Conservation (phyloP, 2,797 vertebrate genomes). For the Argya squamiceps region DNA sequence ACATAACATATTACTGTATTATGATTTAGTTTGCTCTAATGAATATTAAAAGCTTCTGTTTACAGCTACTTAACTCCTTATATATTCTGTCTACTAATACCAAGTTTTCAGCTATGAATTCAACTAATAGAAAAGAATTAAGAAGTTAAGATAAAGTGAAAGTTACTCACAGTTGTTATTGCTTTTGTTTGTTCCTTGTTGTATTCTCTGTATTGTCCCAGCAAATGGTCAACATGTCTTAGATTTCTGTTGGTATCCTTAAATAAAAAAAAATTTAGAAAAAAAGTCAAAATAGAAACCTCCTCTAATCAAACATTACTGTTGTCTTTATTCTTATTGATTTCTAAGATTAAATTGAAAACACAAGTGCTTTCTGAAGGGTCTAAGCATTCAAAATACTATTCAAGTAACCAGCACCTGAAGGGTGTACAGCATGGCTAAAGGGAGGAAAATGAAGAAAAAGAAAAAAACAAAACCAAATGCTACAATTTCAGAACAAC, state of each 20-base stretch:
- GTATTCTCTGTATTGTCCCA: constrained; percentile 89
- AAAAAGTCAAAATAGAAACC: not conserved
- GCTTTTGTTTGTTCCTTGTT: constrained; percentile 86
- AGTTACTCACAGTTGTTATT: constrained; percentile 83
- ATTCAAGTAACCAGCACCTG: not conserved
- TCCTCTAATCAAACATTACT: not conserved
- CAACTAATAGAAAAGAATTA: not conserved
- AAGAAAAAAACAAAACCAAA: not conserved
- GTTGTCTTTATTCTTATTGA: not conserved
- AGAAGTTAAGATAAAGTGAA: not conserved
- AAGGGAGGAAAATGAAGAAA: not conserved
- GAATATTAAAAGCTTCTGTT: not conserved
- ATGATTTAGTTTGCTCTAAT: not conserved
- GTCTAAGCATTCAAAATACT: not conserved
- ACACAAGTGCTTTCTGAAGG: not conserved
- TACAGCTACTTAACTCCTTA: not conserved
- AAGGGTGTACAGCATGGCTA: not conserved
- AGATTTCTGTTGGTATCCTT: constrained; percentile 93
- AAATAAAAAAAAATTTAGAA: not conserved
- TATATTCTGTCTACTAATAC: not conserved
- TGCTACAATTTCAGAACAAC: not conserved
- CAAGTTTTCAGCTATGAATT: not conserved
- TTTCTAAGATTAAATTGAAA: not conserved
- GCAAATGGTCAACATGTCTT: constrained; percentile 88
- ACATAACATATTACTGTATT: not conserved